Evolutionary conservation across 2,113 vertebrate genomes (phyloP).

Genomic region (Notarius lentiginosus): DNA sequence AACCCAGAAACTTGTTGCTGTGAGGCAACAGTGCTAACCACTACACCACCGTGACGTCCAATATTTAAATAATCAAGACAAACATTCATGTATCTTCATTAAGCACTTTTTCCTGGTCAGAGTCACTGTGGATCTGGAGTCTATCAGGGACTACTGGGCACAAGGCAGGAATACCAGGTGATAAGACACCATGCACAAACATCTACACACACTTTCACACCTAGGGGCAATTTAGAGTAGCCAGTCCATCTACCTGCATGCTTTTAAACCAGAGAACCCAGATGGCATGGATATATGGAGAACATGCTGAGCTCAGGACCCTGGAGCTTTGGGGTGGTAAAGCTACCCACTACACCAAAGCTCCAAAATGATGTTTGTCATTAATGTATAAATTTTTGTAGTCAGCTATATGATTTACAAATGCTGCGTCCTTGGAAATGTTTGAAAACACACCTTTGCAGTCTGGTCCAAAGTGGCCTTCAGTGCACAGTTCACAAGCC

Average conservation of each 20-base stretch:
- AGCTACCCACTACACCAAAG: background rate
- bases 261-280: too few relatives aligned
- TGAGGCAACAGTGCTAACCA: too few relatives aligned
- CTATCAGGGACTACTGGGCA: too few relatives aligned
- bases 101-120: background rate
- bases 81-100: background rate
- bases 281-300: background rate
- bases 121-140: background rate
- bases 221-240: too few relatives aligned
- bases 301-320: background rate
- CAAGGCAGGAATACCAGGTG: background rate
- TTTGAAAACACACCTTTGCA: constrained; percentile 76
- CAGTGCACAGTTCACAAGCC: constrained; percentile 80
- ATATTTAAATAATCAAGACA: background rate
- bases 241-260: too few relatives aligned
- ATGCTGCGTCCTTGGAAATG: background rate
- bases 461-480: constrained; percentile 74
- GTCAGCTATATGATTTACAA: background rate
- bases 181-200: too few relatives aligned
- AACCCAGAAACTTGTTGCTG: too few relatives aligned
- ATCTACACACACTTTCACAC: too few relatives aligned
- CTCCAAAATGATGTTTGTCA: background rate
- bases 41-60: background rate
- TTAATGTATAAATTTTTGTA: background rate
- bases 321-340: background rate